A percentile compares a stretch with the other conserved stretches of the same genome.
phyloP scores from a whole-genome alignment of 2,113 vertebrate genomes.

The Trichechus manatus region DNA sequence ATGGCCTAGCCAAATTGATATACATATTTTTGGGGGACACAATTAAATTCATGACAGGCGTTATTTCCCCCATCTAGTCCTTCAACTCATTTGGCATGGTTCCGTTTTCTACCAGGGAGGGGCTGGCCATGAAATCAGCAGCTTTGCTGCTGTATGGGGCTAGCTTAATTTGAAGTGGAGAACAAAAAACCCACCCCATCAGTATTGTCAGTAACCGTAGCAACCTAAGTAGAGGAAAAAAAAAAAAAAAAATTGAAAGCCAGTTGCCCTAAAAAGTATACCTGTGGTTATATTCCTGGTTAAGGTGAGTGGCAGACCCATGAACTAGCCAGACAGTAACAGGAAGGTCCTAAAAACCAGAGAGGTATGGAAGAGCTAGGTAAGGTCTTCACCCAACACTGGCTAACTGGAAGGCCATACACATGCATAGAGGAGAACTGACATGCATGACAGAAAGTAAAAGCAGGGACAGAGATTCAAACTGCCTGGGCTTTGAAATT shows the following conservation, averaged over 20 bases:
- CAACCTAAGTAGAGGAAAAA: background rate
- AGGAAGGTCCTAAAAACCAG: background rate
- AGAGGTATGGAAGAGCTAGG: background rate
- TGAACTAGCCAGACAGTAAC: background rate
- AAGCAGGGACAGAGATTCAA: background rate
- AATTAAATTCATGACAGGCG: background rate
- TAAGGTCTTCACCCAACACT: background rate
- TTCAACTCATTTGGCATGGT: background rate
- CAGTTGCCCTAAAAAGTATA: background rate
- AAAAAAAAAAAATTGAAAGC: too few relatives aligned
- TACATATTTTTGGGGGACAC: too few relatives aligned
- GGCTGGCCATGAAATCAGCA: background rate
- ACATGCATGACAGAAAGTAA: background rate
- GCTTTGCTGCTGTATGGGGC: background rate
- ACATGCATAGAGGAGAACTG: background rate
- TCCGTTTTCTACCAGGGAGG: background rate
- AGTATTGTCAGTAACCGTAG: background rate
- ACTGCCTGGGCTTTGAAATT: background rate
- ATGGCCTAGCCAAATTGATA: too few relatives aligned
- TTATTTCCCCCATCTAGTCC: background rate
- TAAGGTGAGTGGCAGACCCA: background rate
- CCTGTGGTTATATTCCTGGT: background rate
- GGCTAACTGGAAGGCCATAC: background rate
- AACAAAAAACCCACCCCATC: background rate
- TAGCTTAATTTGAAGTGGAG: background rate